These are phyloP conservation scores for Drosophila repletoides DNA, from an alignment of 1,140 invertebrate genomes.

Conservation along the genomic window DNA sequence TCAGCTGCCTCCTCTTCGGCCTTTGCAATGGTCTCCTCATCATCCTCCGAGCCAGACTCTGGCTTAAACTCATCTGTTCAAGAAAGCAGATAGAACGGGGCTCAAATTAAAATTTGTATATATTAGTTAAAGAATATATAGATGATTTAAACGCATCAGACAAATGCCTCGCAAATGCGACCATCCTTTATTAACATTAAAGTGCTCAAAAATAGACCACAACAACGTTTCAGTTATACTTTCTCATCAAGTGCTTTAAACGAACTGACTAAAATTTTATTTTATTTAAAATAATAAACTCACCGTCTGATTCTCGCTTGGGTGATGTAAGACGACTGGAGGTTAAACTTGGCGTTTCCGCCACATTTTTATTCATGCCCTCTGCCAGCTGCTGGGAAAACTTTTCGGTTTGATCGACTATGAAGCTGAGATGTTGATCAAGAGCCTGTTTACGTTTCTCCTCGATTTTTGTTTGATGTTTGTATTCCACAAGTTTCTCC, in stretches of 20 bases:
- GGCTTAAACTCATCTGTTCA: slow-evolving; percentile 91
- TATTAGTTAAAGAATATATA: background rate
- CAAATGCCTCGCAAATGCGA: slow-evolving; percentile 82
- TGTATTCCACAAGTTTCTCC: slow-evolving; percentile 98
- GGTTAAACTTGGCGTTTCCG: slow-evolving; percentile 68
- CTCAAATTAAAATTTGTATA: background rate
- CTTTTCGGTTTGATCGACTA: slow-evolving; percentile 99
- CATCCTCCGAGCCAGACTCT: slow-evolving; percentile 88
- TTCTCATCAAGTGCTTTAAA: slow-evolving; percentile 61
- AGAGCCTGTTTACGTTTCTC: slow-evolving; percentile 97
- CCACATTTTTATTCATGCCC: slow-evolving; percentile 85
- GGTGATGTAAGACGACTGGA: slow-evolving; percentile 83
- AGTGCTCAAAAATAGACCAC: slow-evolving; percentile 75
- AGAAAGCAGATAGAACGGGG: background rate
- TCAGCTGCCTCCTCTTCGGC: slow-evolving; percentile 90
- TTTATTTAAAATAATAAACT: slow-evolving; percentile 40
- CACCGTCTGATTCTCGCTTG: slow-evolving; percentile 83
- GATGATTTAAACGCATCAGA: slow-evolving; percentile 52
- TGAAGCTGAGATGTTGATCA: slow-evolving; percentile 98
- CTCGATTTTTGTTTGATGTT: slow-evolving; percentile 95
- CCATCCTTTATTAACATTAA: slow-evolving; percentile 68
- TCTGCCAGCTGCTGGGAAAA: slow-evolving; percentile 95
- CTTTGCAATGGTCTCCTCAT: slow-evolving; percentile 98
- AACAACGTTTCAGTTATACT: slow-evolving; percentile 69
- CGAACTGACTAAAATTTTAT: background rate